phyloP scores from a whole-genome alignment of 2,888 invertebrate genomes.

The Trisateles emortualis region DNA sequence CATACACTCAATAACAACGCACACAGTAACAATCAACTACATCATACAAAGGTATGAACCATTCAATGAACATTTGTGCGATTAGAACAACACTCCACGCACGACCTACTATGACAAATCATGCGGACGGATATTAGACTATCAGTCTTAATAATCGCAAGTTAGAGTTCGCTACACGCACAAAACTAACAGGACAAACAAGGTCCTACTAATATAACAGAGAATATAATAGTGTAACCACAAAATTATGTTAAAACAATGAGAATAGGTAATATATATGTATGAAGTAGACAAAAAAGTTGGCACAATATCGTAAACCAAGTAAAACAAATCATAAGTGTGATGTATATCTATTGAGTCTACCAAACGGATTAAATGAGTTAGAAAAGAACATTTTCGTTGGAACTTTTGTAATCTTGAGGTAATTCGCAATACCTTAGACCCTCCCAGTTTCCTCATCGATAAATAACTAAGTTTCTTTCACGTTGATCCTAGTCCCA shows the following conservation, averaged over 20 bases:
- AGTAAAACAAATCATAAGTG: constrained; percentile 45
- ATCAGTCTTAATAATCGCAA: constrained; percentile 5
- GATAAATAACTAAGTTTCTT: constrained; percentile 58
- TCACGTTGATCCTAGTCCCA: constrained; percentile 54
- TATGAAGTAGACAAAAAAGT: constrained; percentile 9
- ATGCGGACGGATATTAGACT: background rate
- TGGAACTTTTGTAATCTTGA: constrained; percentile 54
- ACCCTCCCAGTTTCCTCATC: constrained; percentile 44
- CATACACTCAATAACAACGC: constrained; percentile 31
- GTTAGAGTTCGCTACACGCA: background rate
- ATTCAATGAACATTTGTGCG: constrained; percentile 11
- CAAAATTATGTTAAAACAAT: constrained; percentile 7
- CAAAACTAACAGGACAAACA: constrained; percentile 4
- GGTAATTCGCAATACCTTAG: constrained; percentile 51
- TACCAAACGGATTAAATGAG: constrained; percentile 49
- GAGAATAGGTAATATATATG: background rate
- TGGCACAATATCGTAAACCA: constrained; percentile 13
- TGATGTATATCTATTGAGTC: constrained; percentile 44
- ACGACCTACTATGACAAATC: background rate
- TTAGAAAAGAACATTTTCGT: constrained; percentile 51
- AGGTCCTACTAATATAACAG: background rate
- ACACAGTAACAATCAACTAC: constrained; percentile 34
- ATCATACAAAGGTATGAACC: constrained; percentile 19
- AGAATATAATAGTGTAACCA: background rate
- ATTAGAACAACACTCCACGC: constrained; percentile 3